Evolutionary conservation across 2,797 vertebrate genomes (phyloP).

Genomic region (Pantherophis vulpinus): DNA sequence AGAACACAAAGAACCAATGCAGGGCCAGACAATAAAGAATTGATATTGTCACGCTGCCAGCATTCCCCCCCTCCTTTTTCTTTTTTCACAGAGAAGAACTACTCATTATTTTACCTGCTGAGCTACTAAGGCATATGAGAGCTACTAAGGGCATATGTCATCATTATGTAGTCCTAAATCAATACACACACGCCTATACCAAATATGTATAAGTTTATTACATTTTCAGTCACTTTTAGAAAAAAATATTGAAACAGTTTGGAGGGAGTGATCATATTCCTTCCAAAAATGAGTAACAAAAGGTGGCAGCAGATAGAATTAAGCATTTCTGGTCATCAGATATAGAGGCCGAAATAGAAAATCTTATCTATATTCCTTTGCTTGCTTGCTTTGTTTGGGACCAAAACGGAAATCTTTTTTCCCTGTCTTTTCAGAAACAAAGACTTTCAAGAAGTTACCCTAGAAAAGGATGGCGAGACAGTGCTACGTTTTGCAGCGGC

Average conservation of each 20-base stretch:
- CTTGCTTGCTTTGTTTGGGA: neutral
- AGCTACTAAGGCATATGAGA: neutral
- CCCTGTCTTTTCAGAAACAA: conserved; percentile 79
- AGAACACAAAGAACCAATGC: neutral
- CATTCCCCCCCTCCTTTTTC: neutral
- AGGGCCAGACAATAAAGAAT: neutral
- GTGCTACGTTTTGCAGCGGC: conserved; percentile 90
- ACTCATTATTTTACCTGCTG: neutral
- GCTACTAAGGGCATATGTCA: neutral
- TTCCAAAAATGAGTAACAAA: neutral
- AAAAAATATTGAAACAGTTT: neutral
- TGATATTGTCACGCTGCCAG: too few relatives aligned
- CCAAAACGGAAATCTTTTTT: neutral
- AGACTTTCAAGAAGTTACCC: conserved; percentile 91
- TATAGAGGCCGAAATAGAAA: neutral
- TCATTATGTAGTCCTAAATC: neutral
- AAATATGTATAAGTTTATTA: neutral
- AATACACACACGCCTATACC: neutral
- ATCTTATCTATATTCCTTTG: neutral
- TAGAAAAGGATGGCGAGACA: conserved; percentile 89
- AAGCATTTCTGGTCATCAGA: neutral
- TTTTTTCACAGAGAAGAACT: neutral
- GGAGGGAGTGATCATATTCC: neutral
- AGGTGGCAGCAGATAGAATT: neutral
- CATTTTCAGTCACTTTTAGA: neutral